phyloP scores from a whole-genome alignment of 2,113 vertebrate genomes.

The Lophotis ruficrista region DNA sequence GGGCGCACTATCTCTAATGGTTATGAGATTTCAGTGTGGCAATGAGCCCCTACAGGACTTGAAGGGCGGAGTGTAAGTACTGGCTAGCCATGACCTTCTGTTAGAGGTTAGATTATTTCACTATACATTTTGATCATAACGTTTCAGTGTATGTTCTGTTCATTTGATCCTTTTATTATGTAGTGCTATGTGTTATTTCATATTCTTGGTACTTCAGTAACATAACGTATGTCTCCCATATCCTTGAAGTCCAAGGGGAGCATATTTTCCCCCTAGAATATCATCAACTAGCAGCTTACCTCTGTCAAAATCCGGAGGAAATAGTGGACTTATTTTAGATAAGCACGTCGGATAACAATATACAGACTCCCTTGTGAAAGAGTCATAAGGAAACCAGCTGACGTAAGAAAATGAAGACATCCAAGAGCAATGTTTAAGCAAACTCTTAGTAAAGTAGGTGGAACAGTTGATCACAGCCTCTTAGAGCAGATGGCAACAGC shows the following conservation, averaged over 20 bases:
- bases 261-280: not conserved
- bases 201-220: not conserved
- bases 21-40: not conserved
- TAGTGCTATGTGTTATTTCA: not conserved
- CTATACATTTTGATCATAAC: not conserved
- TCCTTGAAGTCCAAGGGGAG: not conserved
- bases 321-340: not conserved
- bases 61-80: not conserved
- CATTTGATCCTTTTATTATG: not conserved
- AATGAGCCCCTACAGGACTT: not conserved
- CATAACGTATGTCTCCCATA: not conserved
- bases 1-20: not conserved
- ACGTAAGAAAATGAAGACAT: not conserved
- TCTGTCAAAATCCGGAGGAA: not conserved
- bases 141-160: not conserved
- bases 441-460: not conserved
- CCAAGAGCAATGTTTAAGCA: not conserved
- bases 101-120: not conserved
- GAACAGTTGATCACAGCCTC: not conserved
- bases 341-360: not conserved
- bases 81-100: not conserved
- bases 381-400: not conserved
- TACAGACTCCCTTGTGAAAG: not conserved
- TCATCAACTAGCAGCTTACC: not conserved
- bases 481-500: not conserved